Percentiles rank a stretch among this genome's conserved stretches.
Conservation (phyloP, 2,888 invertebrate species). For the Conchocele bisecta region DNA sequence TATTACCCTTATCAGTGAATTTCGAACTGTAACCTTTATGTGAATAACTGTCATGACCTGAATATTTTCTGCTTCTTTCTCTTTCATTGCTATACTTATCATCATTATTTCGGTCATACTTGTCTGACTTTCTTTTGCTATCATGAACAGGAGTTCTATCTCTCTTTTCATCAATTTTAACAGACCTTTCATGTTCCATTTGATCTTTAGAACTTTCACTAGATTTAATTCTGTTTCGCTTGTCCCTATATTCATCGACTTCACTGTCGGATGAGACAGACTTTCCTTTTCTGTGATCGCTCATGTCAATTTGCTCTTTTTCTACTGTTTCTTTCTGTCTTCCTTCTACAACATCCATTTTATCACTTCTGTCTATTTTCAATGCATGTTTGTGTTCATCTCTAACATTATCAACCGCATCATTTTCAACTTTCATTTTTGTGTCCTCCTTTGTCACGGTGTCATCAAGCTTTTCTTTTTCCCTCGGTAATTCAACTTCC, state of each 20-base stretch:
- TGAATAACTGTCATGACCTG: too few relatives aligned
- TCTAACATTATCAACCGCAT: too few relatives aligned
- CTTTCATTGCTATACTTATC: not conserved
- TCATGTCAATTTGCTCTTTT: not conserved
- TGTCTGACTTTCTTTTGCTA: conserved; percentile 10
- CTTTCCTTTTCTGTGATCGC: not conserved
- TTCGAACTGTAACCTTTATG: too few relatives aligned
- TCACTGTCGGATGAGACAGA: not conserved
- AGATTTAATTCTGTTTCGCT: conserved; percentile 9
- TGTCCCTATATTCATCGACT: conserved; percentile 6
- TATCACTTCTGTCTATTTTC: not conserved
- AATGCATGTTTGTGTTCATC: conserved; percentile 1
- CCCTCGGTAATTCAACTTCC: conserved; percentile 1
- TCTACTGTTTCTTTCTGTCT: not conserved
- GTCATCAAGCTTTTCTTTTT: not conserved
- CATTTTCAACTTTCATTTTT: not conserved
- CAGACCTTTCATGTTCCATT: conserved; percentile 12
- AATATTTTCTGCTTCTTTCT: conserved; percentile 1
- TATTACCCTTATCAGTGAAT: too few relatives aligned
- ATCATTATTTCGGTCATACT: not conserved
- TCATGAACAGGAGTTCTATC: conserved; percentile 14
- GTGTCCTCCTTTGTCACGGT: not conserved
- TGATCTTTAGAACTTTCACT: conserved; percentile 14
- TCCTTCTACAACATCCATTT: not conserved
- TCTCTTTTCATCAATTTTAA: conserved; percentile 4